These are phyloP conservation scores for Diabrotica virgifera DNA, from an alignment of 1,140 invertebrate species.

Conservation along the genomic window DNA sequence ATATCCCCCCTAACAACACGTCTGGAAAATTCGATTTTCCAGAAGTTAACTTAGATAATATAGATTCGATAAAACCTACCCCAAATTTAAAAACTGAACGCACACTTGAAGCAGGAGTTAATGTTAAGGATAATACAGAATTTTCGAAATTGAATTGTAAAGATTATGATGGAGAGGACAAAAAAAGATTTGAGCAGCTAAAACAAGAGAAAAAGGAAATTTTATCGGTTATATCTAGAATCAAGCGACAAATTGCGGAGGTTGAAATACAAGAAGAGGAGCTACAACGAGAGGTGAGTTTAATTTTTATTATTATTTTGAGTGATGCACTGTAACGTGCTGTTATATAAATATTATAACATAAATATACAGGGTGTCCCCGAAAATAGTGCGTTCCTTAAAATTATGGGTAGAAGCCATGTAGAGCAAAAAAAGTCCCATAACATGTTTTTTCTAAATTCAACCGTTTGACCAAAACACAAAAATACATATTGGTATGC, in stretches of 20 bases:
- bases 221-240: conserved; percentile 55
- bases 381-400: too few species aligned
- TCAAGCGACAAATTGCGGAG: conserved; percentile 75
- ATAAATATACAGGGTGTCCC: too few species aligned
- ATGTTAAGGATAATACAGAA: background rate
- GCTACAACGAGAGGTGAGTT: conserved; percentile 71
- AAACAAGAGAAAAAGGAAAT: conserved; percentile 58
- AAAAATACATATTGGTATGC: too few species aligned
- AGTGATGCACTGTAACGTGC: too few species aligned
- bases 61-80: too few species aligned
- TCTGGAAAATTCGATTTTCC: conserved; percentile 42
- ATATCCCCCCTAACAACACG: conserved; percentile 23
- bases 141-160: conserved; percentile 9
- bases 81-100: too few species aligned
- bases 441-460: too few species aligned
- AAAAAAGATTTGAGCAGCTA: conserved; percentile 49
- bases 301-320: too few species aligned
- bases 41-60: conserved; percentile 25
- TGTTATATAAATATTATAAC: too few species aligned
- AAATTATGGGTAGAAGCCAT: too few species aligned
- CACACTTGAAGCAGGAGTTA: background rate
- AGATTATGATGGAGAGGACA: conserved; percentile 25
- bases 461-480: too few species aligned
- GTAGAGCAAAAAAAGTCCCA: too few species aligned
- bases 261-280: conserved; percentile 81